Evolutionary conservation across 2,888 invertebrate genomes (phyloP), one percentile per base, ranked within the genome.

Genomic region (Xiphydria camelus): DNA sequence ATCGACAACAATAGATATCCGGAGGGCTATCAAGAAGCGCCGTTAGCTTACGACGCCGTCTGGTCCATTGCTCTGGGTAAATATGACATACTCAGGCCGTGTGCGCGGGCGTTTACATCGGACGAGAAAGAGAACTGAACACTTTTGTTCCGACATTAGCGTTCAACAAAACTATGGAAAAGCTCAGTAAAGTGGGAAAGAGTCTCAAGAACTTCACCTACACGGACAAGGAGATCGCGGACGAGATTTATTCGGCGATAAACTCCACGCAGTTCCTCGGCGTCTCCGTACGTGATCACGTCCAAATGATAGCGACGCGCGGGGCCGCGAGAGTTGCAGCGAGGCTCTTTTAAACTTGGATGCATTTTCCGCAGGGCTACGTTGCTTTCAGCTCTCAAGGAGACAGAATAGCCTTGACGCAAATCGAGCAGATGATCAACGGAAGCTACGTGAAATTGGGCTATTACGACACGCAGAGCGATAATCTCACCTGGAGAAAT

Each of bases 301-400:
- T 23, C 9, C 17, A 39, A 31, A 33, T n/a, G 14, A 35, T 32
- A 4, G 6, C n/a, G n/a, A n/a, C n/a, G n/a, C n/a, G n/a, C 23
- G 7, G n/a, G 6, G 7, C 7, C n/a, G n/a, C n/a, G n/a, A n/a
- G n/a, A n/a, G n/a, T n/a, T n/a, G n/a, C n/a, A n/a, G n/a, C n/a
- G n/a, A n/a, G n/a, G n/a, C n/a, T 34, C 41, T 29, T 37, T 20
- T 2, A 32, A 29, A 18, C 17, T 7, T 39, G 14, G 10, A 29
- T 26, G 6, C 26, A 36, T 41, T 51, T 49, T 49, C 71, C 77
- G 10, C 77, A 98, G 97, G 98, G 98, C 34, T 84, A 89, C 66
- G 99, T 99, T 51, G 97, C 96, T 23, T 99, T 99, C 79, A 96
- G 96, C 60, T 95, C 96, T 5, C 92, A 93, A 79, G 99, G 99